Conservation (phyloP, 30 jellyfish, hydroid and myxozoan species). For the Hydractinia echinata region DNA sequence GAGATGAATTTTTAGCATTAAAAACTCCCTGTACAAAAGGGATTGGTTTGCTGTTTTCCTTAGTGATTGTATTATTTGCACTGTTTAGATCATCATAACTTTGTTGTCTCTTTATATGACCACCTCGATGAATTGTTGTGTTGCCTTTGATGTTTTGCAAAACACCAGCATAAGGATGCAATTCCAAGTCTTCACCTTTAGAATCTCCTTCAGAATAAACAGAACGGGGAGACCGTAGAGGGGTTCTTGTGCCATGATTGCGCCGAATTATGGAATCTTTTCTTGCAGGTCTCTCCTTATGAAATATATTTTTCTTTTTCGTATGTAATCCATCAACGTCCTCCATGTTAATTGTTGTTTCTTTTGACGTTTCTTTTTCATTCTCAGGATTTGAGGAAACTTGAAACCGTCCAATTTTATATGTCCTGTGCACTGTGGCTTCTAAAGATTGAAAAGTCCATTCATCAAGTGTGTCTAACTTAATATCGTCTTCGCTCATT, state of each 20-base stretch:
- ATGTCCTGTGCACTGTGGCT: constrained; percentile 96
- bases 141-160: constrained; percentile 86
- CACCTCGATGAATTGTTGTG: constrained; percentile 95
- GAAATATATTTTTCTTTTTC: neutral
- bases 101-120: constrained; percentile 61
- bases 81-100: constrained; percentile 23
- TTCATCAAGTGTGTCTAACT: constrained; percentile 91
- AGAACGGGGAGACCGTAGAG: neutral
- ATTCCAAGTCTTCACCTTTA: constrained; percentile 33
- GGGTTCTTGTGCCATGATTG: neutral
- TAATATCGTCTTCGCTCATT: constrained; percentile 95
- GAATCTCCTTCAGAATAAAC: neutral
- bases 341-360: neutral
- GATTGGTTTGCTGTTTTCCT: neutral
- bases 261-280: no score
- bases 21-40: neutral
- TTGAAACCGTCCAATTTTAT: constrained; percentile 94
- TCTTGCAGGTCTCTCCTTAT: neutral
- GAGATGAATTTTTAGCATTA: neutral
- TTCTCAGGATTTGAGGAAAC: constrained; percentile 41
- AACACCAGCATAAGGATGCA: constrained; percentile 92
- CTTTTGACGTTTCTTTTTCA: neutral
- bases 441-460: constrained; percentile 97
- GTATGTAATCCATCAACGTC: neutral
- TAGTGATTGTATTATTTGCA: neutral